phyloP scores from a whole-genome alignment of 2,888 invertebrate species.

The Orthosia cruda region DNA sequence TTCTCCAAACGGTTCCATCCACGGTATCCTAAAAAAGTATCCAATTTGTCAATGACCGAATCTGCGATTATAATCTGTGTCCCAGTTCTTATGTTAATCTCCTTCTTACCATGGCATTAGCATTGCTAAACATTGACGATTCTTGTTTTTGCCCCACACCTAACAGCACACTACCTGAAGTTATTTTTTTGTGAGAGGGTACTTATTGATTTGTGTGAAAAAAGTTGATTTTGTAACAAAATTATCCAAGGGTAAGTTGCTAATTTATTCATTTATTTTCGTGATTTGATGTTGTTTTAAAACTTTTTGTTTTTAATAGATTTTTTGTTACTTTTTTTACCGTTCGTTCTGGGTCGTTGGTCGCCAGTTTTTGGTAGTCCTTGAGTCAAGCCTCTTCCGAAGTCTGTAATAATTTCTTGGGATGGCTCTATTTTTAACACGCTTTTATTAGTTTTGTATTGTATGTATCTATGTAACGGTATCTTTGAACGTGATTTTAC shows the following conservation, averaged over 20 bases:
- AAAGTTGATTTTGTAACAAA: slow-evolving; percentile 15
- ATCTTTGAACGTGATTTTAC: too few relatives aligned
- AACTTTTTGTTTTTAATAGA: neutral
- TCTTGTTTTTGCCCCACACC: slow-evolving; percentile 51
- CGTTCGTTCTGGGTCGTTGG: neutral
- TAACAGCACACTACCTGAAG: slow-evolving; percentile 57
- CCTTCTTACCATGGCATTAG: slow-evolving; percentile 58
- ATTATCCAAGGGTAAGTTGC: slow-evolving; percentile 33
- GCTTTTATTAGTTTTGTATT: too few relatives aligned
- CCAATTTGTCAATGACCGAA: slow-evolving; percentile 72
- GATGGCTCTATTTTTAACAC: too few relatives aligned
- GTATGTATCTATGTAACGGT: too few relatives aligned
- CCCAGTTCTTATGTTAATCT: slow-evolving; percentile 74
- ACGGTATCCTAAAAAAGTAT: slow-evolving; percentile 58
- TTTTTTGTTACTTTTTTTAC: neutral
- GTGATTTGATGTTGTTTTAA: slow-evolving; percentile 11
- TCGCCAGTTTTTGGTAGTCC: neutral
- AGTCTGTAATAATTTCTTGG: neutral
- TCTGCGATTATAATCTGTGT: slow-evolving; percentile 75
- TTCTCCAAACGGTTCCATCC: too few relatives aligned
- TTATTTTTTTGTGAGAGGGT: neutral
- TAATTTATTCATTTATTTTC: slow-evolving; percentile 38
- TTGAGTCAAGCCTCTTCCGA: neutral
- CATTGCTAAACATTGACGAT: slow-evolving; percentile 65
- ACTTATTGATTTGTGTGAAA: slow-evolving; percentile 27